phyloP scores from a whole-genome alignment of 1,140 invertebrate species.

The Trachymyrmex septentrionalis region DNA sequence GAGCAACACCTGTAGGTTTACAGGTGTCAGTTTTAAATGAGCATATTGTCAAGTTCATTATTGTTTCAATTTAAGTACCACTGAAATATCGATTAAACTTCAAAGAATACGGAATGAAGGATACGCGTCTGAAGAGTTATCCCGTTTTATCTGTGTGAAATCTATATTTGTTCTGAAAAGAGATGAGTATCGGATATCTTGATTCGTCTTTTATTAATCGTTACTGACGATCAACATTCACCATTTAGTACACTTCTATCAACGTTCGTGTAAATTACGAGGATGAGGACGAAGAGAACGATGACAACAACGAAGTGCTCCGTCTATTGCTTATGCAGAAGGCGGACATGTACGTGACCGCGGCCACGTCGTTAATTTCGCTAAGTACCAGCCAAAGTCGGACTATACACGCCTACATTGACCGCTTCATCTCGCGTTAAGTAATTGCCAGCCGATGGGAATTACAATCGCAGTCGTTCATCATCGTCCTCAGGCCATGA shows the following conservation, averaged over 20 bases:
- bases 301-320: slow-evolving; percentile 25
- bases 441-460: slow-evolving; percentile 72
- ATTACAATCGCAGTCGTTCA: slow-evolving; percentile 70
- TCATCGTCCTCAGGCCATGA: slow-evolving; percentile 69
- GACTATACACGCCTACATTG: slow-evolving; percentile 46
- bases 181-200: neutral
- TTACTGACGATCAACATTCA: slow-evolving; percentile 3
- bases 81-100: neutral
- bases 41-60: neutral
- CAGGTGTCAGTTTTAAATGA: neutral
- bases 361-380: slow-evolving; percentile 67
- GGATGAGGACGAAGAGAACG: slow-evolving; percentile 24
- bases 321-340: slow-evolving; percentile 51
- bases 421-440: slow-evolving; percentile 72
- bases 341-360: slow-evolving; percentile 41
- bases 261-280: slow-evolving; percentile 28
- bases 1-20: neutral
- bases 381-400: slow-evolving; percentile 48
- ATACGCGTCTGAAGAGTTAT: neutral
- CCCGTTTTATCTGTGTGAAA: neutral
- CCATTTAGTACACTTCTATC: slow-evolving; percentile 32
- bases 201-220: slow-evolving; percentile 19
- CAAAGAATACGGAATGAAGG: neutral
- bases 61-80: neutral
- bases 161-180: neutral